phyloP scores from a whole-genome alignment of 2,797 vertebrate genomes.

The Gymnothorax javanicus region DNA sequence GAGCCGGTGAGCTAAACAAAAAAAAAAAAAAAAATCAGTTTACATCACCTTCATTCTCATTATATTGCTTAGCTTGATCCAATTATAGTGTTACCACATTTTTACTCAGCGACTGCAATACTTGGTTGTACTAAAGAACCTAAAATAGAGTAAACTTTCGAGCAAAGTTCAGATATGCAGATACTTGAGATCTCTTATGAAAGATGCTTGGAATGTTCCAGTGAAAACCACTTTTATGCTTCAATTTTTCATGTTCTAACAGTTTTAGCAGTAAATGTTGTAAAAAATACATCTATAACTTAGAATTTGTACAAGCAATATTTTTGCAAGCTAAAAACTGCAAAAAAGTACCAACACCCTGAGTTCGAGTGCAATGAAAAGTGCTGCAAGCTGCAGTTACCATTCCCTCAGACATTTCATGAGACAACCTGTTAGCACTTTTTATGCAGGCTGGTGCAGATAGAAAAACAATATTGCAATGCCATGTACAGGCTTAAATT shows the following conservation, averaged over 20 bases:
- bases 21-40: background rate
- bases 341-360: background rate
- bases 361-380: background rate
- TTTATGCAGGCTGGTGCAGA: no score
- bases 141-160: background rate
- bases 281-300: background rate
- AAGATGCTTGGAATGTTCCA: background rate
- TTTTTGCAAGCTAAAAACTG: background rate
- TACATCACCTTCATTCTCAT: background rate
- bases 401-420: background rate
- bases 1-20: background rate
- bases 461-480: background rate
- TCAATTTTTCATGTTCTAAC: background rate
- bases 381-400: background rate
- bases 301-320: background rate
- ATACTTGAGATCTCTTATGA: background rate
- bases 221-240: no score
- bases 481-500: constrained; percentile 3
- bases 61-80: background rate
- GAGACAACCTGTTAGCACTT: background rate
- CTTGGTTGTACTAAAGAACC: background rate
- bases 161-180: background rate
- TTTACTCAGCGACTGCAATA: background rate
- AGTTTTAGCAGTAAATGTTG: background rate
- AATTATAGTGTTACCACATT: background rate